These are phyloP conservation scores for Nezara viridula DNA, from an alignment of 2,888 invertebrate genomes.

Conservation along the genomic window DNA sequence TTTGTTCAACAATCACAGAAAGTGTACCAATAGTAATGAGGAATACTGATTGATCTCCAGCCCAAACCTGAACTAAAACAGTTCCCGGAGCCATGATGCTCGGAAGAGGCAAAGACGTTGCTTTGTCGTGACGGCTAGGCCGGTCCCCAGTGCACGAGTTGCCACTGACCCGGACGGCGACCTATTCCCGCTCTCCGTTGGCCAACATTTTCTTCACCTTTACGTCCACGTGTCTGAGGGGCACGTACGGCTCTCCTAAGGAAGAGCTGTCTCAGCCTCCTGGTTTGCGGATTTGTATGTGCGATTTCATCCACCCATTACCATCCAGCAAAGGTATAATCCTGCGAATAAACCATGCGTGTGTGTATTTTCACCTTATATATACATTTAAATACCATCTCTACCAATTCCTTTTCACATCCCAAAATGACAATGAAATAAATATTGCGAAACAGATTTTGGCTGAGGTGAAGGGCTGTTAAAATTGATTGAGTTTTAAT, in stretches of 20 bases:
- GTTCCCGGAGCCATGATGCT: neutral
- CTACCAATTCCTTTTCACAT: too few relatives aligned
- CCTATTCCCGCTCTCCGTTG: neutral
- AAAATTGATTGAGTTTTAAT: too few relatives aligned
- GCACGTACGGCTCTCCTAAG: neutral
- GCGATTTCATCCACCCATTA: neutral
- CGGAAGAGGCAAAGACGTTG: neutral
- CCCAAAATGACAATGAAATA: too few relatives aligned
- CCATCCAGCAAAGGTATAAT: neutral
- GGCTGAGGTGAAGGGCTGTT: too few relatives aligned
- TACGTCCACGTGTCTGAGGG: neutral
- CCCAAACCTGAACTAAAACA: neutral
- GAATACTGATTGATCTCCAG: too few relatives aligned
- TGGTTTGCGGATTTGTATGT: neutral
- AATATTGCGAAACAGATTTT: too few relatives aligned
- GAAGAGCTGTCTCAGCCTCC: neutral
- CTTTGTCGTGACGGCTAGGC: neutral
- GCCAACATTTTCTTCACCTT: conserved; percentile 21
- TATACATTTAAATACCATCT: too few relatives aligned
- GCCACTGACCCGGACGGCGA: neutral
- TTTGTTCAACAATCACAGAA: too few relatives aligned
- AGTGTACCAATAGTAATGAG: too few relatives aligned
- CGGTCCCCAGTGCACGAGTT: neutral
- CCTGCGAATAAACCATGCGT: neutral
- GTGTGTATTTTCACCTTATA: too few relatives aligned